These are phyloP conservation scores for Rhyacophila evoluta DNA, from an alignment of 2,888 invertebrate genomes.

Conservation along the genomic window DNA sequence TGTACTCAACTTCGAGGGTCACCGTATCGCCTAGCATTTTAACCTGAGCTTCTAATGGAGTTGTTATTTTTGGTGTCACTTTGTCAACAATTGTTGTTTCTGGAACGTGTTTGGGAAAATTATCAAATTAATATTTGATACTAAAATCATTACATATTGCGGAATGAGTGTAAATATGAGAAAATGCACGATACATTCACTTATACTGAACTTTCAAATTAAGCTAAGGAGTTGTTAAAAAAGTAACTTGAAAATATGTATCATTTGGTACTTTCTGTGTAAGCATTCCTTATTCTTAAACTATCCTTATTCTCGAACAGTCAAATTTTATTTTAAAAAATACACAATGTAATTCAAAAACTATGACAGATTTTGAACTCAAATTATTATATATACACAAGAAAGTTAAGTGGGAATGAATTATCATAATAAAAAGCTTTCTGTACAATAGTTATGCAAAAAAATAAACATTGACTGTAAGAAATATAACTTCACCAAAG, in stretches of 20 bases:
- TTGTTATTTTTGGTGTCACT: conserved; percentile 79
- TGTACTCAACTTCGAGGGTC: conserved; percentile 78
- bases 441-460: no score
- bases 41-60: conserved; percentile 81
- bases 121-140: conserved; percentile 64
- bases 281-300: conserved; percentile 25
- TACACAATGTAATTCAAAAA: conserved; percentile 39
- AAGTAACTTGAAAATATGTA: background rate
- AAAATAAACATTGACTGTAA: no score
- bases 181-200: conserved; percentile 58
- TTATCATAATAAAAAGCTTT: no score
- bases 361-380: no score
- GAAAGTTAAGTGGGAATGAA: no score
- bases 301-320: background rate
- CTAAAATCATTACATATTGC: conserved; percentile 54
- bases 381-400: no score
- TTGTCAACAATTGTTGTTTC: conserved; percentile 25
- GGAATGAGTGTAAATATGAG: background rate
- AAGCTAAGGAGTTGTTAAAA: no score
- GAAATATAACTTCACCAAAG: no score
- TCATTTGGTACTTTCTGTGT: background rate
- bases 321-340: background rate
- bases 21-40: conserved; percentile 78
- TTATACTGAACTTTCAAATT: conserved; percentile 18
- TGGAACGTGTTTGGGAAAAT: conserved; percentile 57